Conservation (phyloP, 2,797 vertebrate genomes). For the Astyanax mexicanus region DNA sequence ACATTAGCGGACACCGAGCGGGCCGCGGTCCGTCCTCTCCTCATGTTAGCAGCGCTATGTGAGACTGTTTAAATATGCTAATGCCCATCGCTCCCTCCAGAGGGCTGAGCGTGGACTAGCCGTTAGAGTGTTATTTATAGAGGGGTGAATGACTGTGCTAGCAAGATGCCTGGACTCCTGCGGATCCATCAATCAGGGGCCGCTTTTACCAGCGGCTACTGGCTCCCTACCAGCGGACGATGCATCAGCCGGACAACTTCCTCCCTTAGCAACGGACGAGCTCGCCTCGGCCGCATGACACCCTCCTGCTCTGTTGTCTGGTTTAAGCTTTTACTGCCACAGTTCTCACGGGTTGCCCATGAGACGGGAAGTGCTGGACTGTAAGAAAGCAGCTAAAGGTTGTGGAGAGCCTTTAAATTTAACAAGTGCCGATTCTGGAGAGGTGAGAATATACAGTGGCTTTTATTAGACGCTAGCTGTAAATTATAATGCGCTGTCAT, state of each 20-base stretch:
- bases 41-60: slow-evolving; percentile 71
- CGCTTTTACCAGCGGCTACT: slow-evolving; percentile 58
- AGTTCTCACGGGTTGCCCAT: slow-evolving; percentile 41
- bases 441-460: background rate
- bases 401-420: slow-evolving; percentile 29
- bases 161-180: slow-evolving; percentile 48
- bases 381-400: slow-evolving; percentile 26
- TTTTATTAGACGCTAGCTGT: no score
- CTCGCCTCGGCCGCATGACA: slow-evolving; percentile 43
- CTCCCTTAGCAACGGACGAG: slow-evolving; percentile 64
- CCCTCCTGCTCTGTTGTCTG: slow-evolving; percentile 52
- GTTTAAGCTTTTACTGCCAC: slow-evolving; percentile 53
- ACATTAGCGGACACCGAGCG: slow-evolving; percentile 67
- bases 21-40: slow-evolving; percentile 60
- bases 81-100: slow-evolving; percentile 64
- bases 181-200: slow-evolving; percentile 71
- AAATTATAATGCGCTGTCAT: no score
- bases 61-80: slow-evolving; percentile 80
- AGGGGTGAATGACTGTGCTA: slow-evolving; percentile 62
- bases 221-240: slow-evolving; percentile 74
- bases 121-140: slow-evolving; percentile 76
- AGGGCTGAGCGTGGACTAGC: slow-evolving; percentile 53
- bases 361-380: background rate
- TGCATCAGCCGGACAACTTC: slow-evolving; percentile 67
- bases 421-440: slow-evolving; percentile 7